Conservation (phyloP, 2,888 invertebrate genomes). For the Anodontia alba region DNA sequence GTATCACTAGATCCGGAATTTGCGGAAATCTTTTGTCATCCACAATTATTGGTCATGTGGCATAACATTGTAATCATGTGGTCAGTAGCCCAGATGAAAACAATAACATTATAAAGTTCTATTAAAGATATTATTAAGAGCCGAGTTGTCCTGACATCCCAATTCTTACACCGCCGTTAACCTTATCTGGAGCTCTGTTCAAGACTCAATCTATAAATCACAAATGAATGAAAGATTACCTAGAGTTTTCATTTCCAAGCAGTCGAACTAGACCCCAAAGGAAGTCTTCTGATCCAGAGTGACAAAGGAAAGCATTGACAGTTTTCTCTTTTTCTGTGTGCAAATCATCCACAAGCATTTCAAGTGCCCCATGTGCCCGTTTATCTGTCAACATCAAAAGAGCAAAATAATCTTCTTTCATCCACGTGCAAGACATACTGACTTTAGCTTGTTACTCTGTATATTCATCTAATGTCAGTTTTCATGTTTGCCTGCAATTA, state of each 20-base stretch:
- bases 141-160: no score
- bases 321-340: conserved; percentile 83
- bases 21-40: no score
- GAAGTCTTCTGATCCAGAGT: conserved; percentile 84
- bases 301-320: conserved; percentile 80
- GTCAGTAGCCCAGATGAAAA: no score
- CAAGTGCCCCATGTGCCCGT: conserved; percentile 78
- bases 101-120: no score
- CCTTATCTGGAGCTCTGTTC: no score
- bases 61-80: no score
- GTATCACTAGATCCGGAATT: no score
- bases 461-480: not conserved
- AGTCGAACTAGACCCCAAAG: conserved; percentile 82
- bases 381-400: conserved; percentile 77
- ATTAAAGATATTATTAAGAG: no score
- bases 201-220: no score
- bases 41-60: no score
- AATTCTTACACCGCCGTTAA: no score
- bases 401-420: conserved; percentile 80
- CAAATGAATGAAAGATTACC: conserved; percentile 66
- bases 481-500: not conserved
- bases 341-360: conserved; percentile 84
- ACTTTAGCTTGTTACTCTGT: conserved; percentile 19
- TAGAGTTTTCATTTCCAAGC: conserved; percentile 79
- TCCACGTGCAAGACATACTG: conserved; percentile 81